phyloP scores from a whole-genome alignment of 1,140 invertebrate genomes.

The Rhysida immarginata region DNA sequence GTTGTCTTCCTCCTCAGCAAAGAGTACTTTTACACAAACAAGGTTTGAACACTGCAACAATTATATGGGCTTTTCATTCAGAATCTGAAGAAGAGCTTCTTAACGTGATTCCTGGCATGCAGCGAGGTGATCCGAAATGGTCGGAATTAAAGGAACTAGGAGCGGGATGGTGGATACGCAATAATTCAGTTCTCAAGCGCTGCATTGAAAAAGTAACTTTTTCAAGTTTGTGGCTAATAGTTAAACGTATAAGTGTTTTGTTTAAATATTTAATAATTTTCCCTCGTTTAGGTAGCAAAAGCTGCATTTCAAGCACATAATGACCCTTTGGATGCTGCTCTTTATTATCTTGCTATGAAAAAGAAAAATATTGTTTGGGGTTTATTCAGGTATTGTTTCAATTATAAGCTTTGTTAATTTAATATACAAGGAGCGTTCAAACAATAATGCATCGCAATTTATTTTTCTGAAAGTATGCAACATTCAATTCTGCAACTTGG shows the following conservation, averaged over 20 bases:
- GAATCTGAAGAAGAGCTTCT: constrained; percentile 93
- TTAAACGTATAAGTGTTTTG: no score
- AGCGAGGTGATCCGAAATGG: constrained; percentile 54
- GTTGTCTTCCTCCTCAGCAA: constrained; percentile 77
- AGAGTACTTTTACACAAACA: constrained; percentile 68
- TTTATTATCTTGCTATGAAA: constrained; percentile 97
- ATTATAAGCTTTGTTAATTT: neutral
- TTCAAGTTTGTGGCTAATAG: no score
- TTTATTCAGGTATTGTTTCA: constrained; percentile 52
- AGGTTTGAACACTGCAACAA: constrained; percentile 79
- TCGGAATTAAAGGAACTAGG: constrained; percentile 79
- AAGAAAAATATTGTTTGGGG: constrained; percentile 96
- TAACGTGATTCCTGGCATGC: constrained; percentile 67
- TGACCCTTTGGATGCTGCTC: constrained; percentile 91
- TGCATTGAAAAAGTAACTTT: constrained; percentile 78
- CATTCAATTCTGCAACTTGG: no score
- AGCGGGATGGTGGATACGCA: constrained; percentile 92
- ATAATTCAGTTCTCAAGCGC: constrained; percentile 59
- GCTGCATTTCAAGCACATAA: constrained; percentile 73
- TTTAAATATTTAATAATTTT: no score
- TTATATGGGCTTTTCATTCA: constrained; percentile 98
- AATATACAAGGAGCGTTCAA: neutral
- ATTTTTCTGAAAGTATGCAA: no score
- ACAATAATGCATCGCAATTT: no score
- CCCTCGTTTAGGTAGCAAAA: constrained; percentile 51